Conservation (phyloP, 2,888 invertebrate genomes). For the Pachliopta kotzebuea region DNA sequence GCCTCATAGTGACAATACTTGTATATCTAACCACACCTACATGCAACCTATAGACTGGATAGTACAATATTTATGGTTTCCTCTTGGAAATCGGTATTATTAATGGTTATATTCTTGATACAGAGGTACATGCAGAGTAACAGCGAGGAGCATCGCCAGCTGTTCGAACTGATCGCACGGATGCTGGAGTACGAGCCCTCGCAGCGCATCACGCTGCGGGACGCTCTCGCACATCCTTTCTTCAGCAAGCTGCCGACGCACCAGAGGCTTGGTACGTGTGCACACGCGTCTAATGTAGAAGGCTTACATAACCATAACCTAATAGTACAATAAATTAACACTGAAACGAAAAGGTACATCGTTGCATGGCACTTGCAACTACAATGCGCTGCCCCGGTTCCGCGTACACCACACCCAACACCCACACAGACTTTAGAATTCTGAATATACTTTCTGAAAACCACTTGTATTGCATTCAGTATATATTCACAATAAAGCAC, state of each 20-base stretch:
- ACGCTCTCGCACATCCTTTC: slow-evolving; percentile 95
- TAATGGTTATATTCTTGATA: neutral
- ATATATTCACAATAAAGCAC: too few species aligned
- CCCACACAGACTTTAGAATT: too few species aligned
- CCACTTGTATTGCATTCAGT: too few species aligned
- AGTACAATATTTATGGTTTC: neutral
- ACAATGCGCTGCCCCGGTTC: neutral
- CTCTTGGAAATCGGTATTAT: neutral
- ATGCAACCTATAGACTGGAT: too few species aligned
- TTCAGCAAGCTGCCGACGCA: slow-evolving; percentile 92
- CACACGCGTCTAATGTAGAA: neutral
- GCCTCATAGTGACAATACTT: too few species aligned
- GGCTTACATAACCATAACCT: too few species aligned
- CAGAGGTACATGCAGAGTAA: slow-evolving; percentile 95
- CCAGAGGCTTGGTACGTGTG: slow-evolving; percentile 83
- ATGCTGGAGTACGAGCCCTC: slow-evolving; percentile 99
- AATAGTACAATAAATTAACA: too few species aligned
- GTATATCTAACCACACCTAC: too few species aligned
- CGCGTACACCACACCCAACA: too few species aligned
- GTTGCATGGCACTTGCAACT: slow-evolving; percentile 2
- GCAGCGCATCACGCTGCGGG: slow-evolving; percentile 91
- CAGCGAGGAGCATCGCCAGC: slow-evolving; percentile 93
- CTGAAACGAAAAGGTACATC: too few species aligned
- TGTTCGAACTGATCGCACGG: slow-evolving; percentile 96
- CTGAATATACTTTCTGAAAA: too few species aligned